Evolutionary conservation across 2,113 vertebrate genomes (phyloP).

Genomic region (Recurvirostra avosetta): DNA sequence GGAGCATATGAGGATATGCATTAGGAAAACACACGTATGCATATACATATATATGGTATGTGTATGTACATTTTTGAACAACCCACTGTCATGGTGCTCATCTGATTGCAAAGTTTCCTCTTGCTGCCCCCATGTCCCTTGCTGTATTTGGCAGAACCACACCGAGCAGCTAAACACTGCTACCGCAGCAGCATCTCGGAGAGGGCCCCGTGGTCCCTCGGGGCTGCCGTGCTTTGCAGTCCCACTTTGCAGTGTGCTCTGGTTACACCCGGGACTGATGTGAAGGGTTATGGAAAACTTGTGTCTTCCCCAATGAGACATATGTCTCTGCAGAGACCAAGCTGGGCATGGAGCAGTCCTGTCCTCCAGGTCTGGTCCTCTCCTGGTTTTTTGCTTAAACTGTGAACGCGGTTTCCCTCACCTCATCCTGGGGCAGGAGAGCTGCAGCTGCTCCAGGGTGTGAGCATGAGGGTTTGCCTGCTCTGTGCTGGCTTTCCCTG

Average conservation of each 20-base stretch:
- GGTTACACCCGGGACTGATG: background rate
- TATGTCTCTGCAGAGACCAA: background rate
- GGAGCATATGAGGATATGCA: background rate
- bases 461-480: background rate
- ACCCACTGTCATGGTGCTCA: background rate
- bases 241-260: background rate
- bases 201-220: fast-evolving
- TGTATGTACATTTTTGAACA: background rate
- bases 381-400: background rate
- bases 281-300: background rate
- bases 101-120: background rate
- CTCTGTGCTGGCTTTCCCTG: background rate
- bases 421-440: background rate
- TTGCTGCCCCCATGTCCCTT: background rate
- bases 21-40: background rate
- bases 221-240: background rate
- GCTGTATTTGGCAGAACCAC: background rate
- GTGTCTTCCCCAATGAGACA: fast-evolving
- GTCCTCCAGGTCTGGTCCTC: background rate
- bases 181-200: background rate
- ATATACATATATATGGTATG: background rate
- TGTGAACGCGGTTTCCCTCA: background rate
- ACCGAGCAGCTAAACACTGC: background rate
- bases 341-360: background rate
- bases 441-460: background rate